phyloP scores from a whole-genome alignment of 1,140 invertebrate genomes.

The Harpegnathos saltator region DNA sequence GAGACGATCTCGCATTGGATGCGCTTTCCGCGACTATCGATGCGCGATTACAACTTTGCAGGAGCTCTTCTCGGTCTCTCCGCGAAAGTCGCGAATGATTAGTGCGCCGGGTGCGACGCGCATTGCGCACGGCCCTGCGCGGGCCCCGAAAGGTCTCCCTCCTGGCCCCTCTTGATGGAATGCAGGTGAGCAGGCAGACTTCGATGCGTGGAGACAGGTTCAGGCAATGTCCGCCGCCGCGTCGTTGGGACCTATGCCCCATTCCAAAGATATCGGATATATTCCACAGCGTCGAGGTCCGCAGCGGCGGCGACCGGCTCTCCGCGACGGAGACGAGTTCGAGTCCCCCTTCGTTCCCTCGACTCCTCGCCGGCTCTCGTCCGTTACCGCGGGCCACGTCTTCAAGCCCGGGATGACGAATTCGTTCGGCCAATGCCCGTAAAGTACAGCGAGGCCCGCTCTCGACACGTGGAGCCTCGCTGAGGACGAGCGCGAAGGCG shows the following conservation, averaged over 20 bases:
- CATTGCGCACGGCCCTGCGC: slow-evolving; percentile 67
- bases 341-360: not conserved
- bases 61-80: too few relatives aligned
- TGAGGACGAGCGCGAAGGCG: not conserved
- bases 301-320: slow-evolving; percentile 13
- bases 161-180: slow-evolving; percentile 80
- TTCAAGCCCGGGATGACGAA: slow-evolving; percentile 51
- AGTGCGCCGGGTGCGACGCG: not conserved
- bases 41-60: too few relatives aligned
- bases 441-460: not conserved
- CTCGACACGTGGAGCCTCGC: slow-evolving; percentile 16
- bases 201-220: slow-evolving; percentile 85
- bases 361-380: not conserved
- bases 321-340: slow-evolving; percentile 22
- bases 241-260: slow-evolving; percentile 82
- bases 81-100: not conserved
- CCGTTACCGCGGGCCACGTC: not conserved
- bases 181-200: slow-evolving; percentile 84
- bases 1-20: too few relatives aligned
- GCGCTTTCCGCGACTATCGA: too few relatives aligned
- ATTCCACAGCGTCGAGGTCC: slow-evolving; percentile 51
- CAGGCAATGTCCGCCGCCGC: slow-evolving; percentile 83
- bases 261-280: slow-evolving; percentile 85
- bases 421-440: slow-evolving; percentile 64
- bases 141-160: slow-evolving; percentile 67